Conservation (phyloP, 2,888 invertebrate genomes). For the Pegoplata infirma region DNA sequence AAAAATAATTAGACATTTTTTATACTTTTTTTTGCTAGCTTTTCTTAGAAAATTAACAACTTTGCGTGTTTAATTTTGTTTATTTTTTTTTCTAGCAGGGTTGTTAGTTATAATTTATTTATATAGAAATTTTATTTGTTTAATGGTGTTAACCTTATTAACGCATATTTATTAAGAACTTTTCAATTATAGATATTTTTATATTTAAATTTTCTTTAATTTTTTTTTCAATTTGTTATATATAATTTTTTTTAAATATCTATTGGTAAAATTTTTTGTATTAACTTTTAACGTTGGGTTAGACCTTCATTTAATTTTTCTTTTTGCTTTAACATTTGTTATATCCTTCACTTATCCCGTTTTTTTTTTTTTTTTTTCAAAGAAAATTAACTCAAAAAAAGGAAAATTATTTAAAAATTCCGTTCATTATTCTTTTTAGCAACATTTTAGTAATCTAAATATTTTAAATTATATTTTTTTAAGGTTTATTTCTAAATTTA, state of each 20-base stretch:
- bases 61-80: conserved; percentile 27
- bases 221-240: not conserved
- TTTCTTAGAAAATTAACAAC: conserved; percentile 25
- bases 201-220: not conserved
- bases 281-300: conserved; percentile 48
- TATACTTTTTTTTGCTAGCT: not conserved
- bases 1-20: conserved; percentile 4
- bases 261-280: no score
- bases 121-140: conserved; percentile 7
- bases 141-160: conserved; percentile 32
- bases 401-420: no score
- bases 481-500: conserved; percentile 31
- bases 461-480: conserved; percentile 16
- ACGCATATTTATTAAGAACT: not conserved
- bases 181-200: conserved; percentile 4
- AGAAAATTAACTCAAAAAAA: not conserved
- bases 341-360: conserved; percentile 17
- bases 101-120: conserved; percentile 27
- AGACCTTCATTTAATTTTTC: conserved; percentile 20
- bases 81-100: not conserved
- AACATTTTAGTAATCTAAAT: not conserved
- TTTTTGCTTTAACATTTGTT: not conserved
- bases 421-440: not conserved
- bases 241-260: no score
- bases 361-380: conserved; percentile 1